Base-by-base conservation (phyloP, 2,888 invertebrate species). In the Bursaphelenchus okinawaensis region DNA sequence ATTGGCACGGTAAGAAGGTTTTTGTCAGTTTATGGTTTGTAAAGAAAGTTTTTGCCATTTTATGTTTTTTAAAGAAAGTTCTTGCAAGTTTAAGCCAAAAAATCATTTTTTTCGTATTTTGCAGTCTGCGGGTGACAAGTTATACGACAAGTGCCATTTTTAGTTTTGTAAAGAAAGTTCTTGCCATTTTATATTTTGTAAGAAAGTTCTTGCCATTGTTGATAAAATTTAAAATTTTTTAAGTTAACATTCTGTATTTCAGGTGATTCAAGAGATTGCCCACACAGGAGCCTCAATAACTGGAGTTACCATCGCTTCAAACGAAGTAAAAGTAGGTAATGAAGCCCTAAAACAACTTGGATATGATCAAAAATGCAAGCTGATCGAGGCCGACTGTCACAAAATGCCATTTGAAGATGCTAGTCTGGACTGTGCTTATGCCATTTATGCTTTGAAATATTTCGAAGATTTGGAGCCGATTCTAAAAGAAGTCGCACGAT, bases 391-490 rank as follows among this genome's bases (percentile, higher is more conserved):
- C 9, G 78, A 81, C 55, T 80, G 79, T 27, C 75, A 79, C 51
- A n/a, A 75, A 26, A 77, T 81, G 76, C 79, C 81, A 2, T 68
- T 80, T 20, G 71, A 71, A 55, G 65, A 69, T 19, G 64, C 29
- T 22, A 68, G 63, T 19, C 57, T 67, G 24, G 80, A 82, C 55
- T 68, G 75, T 1, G 81, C 79, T 7, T 81, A 80, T 64, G 81
- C 81, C 9, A 74, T 81, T 27, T 81, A 81, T 64, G 71, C 80
- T 1, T 68, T 81, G 22, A 81, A 81, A 63, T 81, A 81, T 63
- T 78, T 82, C 60, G 73, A 74, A 23, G 69, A 77, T 55, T 66
- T 81, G 29, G 68, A 73, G 22, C 72, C 68, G 7, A 73, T 76
- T n/a, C 66, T 82, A 57, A 60, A 68, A 40, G 80, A 81, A 68